phyloP scores from a whole-genome alignment of 2,797 vertebrate genomes.

The Scolopax rusticola region DNA sequence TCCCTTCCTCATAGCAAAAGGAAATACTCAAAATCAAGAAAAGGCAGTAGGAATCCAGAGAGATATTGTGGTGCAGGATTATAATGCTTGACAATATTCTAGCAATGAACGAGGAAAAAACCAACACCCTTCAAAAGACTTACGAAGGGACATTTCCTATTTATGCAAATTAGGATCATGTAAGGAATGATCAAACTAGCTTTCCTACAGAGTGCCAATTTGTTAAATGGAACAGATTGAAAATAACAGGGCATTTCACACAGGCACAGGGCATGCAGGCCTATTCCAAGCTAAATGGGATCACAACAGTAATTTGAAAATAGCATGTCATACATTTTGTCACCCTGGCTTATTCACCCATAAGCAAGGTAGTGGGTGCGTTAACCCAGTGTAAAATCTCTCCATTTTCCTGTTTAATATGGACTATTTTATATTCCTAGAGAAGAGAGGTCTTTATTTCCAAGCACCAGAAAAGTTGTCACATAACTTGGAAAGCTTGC shows the following conservation, averaged over 20 bases:
- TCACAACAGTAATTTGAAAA: constrained; percentile 46
- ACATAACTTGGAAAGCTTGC: constrained; percentile 8
- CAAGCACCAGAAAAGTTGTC: constrained; percentile 4
- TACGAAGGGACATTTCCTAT: not conserved
- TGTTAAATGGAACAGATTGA: constrained; percentile 56
- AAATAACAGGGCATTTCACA: constrained; percentile 54
- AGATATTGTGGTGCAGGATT: not conserved
- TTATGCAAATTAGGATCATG: constrained; percentile 39
- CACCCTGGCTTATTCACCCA: not conserved
- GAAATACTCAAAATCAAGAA: constrained; percentile 6
- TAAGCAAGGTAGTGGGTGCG: not conserved
- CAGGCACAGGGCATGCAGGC: not conserved
- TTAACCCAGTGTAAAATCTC: not conserved
- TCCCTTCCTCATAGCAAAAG: not conserved
- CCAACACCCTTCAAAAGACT: constrained; percentile 20
- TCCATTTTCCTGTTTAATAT: not conserved
- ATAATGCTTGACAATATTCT: not conserved
- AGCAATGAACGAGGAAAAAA: not conserved
- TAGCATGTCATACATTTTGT: not conserved
- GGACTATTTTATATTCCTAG: not conserved
- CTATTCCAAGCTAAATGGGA: constrained; percentile 13
- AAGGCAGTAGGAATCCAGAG: not conserved
- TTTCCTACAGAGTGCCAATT: constrained; percentile 33
- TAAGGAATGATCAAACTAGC: constrained; percentile 22
- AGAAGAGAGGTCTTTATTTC: not conserved